Evolutionary conservation across 1,140 invertebrate species (phyloP).

Genomic region (Calephelis virginiensis): DNA sequence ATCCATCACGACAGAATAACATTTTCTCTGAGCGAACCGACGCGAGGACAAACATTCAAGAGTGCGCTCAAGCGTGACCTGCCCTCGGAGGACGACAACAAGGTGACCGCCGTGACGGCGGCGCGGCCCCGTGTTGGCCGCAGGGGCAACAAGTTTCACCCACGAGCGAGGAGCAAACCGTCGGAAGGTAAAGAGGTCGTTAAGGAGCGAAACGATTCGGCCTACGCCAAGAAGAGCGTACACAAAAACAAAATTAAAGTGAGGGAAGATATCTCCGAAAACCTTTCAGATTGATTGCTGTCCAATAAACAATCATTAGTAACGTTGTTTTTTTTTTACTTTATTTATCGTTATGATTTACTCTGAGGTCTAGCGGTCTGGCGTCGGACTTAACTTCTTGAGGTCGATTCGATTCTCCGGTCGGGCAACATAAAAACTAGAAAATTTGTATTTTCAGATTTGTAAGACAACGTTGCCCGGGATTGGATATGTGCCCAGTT

Average conservation of each 20-base stretch:
- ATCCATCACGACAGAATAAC: constrained; percentile 70
- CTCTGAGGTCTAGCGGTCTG: too few relatives aligned
- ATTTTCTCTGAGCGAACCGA: constrained; percentile 65
- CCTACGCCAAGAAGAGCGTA: constrained; percentile 39
- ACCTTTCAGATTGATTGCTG: constrained; percentile 65
- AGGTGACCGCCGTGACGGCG: constrained; percentile 30
- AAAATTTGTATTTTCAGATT: too few relatives aligned
- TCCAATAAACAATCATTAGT: constrained; percentile 9
- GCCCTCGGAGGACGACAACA: constrained; percentile 37
- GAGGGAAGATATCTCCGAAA: constrained; percentile 61
- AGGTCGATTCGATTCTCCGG: too few relatives aligned
- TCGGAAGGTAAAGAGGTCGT: constrained; percentile 50
- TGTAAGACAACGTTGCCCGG: too few relatives aligned
- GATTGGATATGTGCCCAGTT: too few relatives aligned
- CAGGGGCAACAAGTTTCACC: constrained; percentile 44
- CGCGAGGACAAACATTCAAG: constrained; percentile 65
- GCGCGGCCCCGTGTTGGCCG: constrained; percentile 27
- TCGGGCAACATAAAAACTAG: too few relatives aligned
- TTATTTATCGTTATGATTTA: too few relatives aligned
- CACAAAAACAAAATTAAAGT: constrained; percentile 63
- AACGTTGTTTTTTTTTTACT: too few relatives aligned
- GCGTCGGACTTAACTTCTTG: too few relatives aligned
- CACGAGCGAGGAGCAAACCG: constrained; percentile 39
- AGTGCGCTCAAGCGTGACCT: constrained; percentile 62
- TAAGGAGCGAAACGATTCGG: constrained; percentile 59